phyloP scores from a whole-genome alignment of 2,113 vertebrate genomes.

The Nycticebus coucang region DNA sequence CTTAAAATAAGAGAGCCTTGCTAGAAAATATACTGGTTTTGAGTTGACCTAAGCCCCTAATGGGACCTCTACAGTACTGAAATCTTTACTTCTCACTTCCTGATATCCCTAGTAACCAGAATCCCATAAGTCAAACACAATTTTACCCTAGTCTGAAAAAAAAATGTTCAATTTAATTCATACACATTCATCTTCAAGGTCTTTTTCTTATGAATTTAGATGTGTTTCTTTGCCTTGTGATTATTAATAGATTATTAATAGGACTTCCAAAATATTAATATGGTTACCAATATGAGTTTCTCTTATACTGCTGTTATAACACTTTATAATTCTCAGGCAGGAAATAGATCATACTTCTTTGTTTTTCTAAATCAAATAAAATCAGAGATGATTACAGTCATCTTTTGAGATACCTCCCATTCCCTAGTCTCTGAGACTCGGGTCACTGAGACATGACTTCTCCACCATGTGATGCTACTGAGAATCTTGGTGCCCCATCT shows the following conservation, averaged over 20 bases:
- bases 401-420: not conserved
- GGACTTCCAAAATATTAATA: not conserved
- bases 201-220: constrained; percentile 12
- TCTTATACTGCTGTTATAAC: not conserved
- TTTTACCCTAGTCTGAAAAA: constrained; percentile 4
- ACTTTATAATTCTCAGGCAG: not conserved
- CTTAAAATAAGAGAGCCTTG: not conserved
- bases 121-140: constrained; percentile 10
- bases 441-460: not conserved
- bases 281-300: not conserved
- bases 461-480: not conserved
- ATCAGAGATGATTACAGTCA: not conserved
- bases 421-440: not conserved
- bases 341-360: not conserved
- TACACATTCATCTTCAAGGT: not conserved
- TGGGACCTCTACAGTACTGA: not conserved
- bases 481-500: not conserved
- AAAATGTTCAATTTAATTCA: not conserved
- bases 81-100: constrained; percentile 34
- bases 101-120: not conserved
- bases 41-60: not conserved
- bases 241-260: not conserved
- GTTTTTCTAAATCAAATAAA: constrained; percentile 21
- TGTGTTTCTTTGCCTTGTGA: not conserved
- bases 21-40: constrained; percentile 38